phyloP scores from a whole-genome alignment of 2,888 invertebrate genomes.

The Blastobasis lacticolella region DNA sequence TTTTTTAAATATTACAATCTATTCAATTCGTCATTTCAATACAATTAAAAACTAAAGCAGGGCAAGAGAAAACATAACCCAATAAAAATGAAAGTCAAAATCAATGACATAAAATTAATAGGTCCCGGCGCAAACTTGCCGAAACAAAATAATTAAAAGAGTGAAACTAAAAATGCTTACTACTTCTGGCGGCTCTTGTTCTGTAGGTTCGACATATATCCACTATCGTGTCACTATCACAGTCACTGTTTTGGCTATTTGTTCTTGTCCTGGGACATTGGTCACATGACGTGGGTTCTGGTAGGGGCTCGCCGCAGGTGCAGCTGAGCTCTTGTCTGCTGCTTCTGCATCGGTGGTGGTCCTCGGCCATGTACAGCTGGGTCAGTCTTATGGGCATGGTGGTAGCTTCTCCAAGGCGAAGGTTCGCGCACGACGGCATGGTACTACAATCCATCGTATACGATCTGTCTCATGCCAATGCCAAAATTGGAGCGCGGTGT shows the following conservation, averaged over 20 bases:
- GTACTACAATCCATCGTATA: constrained; percentile 51
- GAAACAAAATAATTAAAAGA: background rate
- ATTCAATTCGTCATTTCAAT: too few relatives aligned
- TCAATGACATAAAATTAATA: background rate
- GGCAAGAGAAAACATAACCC: too few relatives aligned
- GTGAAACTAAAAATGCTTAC: constrained; percentile 38
- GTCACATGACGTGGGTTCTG: constrained; percentile 50
- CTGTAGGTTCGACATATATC: constrained; percentile 51
- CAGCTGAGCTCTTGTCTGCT: constrained; percentile 47
- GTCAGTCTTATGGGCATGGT: constrained; percentile 1
- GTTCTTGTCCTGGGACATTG: constrained; percentile 60
- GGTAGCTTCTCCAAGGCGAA: background rate
- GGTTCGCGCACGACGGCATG: constrained; percentile 57
- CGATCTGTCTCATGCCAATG: constrained; percentile 48
- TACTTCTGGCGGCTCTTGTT: constrained; percentile 55
- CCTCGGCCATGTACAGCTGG: constrained; percentile 21
- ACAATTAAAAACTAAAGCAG: too few relatives aligned
- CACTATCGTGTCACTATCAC: constrained; percentile 68
- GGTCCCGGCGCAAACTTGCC: background rate
- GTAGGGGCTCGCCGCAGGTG: constrained; percentile 29
- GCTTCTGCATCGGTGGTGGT: constrained; percentile 61
- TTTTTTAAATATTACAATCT: too few relatives aligned
- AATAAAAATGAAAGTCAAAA: too few relatives aligned
- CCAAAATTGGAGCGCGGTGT: constrained; percentile 51
- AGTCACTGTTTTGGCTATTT: constrained; percentile 61